Evolutionary conservation across 2,888 invertebrate genomes (phyloP).

Genomic region (Steinernema carpocapsae): DNA sequence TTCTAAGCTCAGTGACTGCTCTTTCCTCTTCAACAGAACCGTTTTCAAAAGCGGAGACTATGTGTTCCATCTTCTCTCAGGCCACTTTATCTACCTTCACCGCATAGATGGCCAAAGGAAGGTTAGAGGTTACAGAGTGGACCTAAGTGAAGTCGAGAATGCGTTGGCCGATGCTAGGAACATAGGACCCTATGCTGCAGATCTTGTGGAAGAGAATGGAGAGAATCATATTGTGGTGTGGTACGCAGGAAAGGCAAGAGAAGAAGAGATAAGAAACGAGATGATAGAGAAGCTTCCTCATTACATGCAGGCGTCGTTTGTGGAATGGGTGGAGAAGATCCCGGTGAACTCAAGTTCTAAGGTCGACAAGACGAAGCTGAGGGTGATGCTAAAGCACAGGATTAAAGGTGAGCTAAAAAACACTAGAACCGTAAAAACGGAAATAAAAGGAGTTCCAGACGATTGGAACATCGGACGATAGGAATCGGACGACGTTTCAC

Average conservation of each 20-base stretch:
- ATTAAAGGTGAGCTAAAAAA: too few species aligned
- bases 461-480: too few species aligned
- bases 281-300: background rate
- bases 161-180: background rate
- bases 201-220: background rate
- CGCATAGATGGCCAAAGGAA: slow-evolving; percentile 39
- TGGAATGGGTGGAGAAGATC: background rate
- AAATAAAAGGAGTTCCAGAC: too few species aligned
- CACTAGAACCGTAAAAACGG: too few species aligned
- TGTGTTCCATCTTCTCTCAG: background rate
- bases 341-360: slow-evolving; percentile 7
- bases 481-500: too few species aligned
- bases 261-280: background rate
- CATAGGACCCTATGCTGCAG: background rate
- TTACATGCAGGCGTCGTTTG: background rate
- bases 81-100: slow-evolving; percentile 14
- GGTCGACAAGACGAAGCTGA: background rate
- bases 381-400: background rate
- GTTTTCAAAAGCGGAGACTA: background rate
- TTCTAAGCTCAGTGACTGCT: background rate
- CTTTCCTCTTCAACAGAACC: background rate
- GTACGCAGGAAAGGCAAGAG: background rate
- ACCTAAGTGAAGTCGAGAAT: slow-evolving; percentile 38
- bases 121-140: slow-evolving; percentile 36
- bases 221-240: background rate